Conservation (phyloP, 2,888 invertebrate species). For the Gymnoscelis rufifasciata region DNA sequence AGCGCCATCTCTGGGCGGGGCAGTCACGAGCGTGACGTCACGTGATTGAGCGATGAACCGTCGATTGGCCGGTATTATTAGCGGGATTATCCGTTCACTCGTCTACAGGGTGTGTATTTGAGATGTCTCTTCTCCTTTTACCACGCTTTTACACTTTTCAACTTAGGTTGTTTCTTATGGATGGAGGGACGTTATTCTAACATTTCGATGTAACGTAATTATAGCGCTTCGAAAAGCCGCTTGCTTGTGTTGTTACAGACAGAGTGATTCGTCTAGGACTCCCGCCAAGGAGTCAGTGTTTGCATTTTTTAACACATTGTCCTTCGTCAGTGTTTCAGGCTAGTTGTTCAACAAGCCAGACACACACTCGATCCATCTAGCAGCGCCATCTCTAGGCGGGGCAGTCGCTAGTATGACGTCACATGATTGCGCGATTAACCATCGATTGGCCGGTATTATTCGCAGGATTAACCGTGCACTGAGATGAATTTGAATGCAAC, state of each 20-base stretch:
- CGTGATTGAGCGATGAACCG: slow-evolving; percentile 74
- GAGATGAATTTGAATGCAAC: no score
- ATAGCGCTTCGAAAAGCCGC: no score
- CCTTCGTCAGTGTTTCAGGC: no score
- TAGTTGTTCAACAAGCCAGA: slow-evolving; percentile 15
- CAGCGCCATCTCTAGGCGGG: slow-evolving; percentile 70
- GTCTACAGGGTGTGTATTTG: slow-evolving; percentile 57
- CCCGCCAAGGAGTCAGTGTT: no score
- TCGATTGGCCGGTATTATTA: slow-evolving; percentile 69
- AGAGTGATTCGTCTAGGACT: no score
- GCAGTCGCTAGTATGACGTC: slow-evolving; percentile 73
- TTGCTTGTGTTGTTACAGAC: no score
- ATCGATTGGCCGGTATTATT: slow-evolving; percentile 69
- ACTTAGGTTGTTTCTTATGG: no score
- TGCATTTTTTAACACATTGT: no score
- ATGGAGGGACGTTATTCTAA: no score
- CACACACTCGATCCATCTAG: slow-evolving; percentile 53
- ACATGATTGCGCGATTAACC: slow-evolving; percentile 74
- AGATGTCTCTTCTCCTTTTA: neutral
- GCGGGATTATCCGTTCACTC: slow-evolving; percentile 70
- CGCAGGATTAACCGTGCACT: slow-evolving; percentile 71
- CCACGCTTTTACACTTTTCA: no score
- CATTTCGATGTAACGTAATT: no score
- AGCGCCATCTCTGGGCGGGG: slow-evolving; percentile 71
- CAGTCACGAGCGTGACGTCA: slow-evolving; percentile 73